Base-by-base conservation (phyloP, 2,888 invertebrate species). In the Lottia gigantea region DNA sequence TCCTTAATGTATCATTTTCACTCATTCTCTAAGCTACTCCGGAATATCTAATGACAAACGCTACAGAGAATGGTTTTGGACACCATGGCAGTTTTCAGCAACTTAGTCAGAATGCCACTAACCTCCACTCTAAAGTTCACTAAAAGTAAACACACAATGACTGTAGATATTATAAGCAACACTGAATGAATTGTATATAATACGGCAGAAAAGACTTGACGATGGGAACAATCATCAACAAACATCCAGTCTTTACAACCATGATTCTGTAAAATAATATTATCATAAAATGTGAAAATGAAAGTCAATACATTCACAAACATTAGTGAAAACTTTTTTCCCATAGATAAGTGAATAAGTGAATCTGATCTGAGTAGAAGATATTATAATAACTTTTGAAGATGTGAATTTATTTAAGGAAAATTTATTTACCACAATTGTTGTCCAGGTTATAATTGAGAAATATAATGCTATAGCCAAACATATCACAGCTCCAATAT, bases 101-200 rank as follows among this genome's bases (percentile, higher is more conserved):
- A n/a, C n/a, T n/a, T n/a, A n/a, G n/a, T n/a, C 31, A 40, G 31
- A 46, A 46, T 15, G n/a, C 8, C 12, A 62, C 68, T 63, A 66
- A 86, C 86, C 82, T 86, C 81, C 40, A 81, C 72, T 63, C 80
- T 78, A 74, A 86, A 84, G 78, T 82, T 85, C 70, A 75, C 74
- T n/a, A 84, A 73, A 62, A 87, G 76, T 2, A 80, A n/a, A 55
- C 75, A 81, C 64, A 76, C 76, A 14, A 85, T 55, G 40, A 78
- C 72, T 40, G 74, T 69, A 8, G 86, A 80, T 16, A 80, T 66
- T 31, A 86, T 67, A 7, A 85, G 73, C 8, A 81, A 23, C 3
- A 85, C 25, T 15, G 82, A 76, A 69, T 85, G 82, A 8, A 85
- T 26, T 11, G 78, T 74, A 76, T 80, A 85, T 74, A 82, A 80